Percentiles rank a stretch among this genome's conserved stretches.
These are phyloP conservation scores for Monoplex corrugatus DNA, from an alignment of 2,888 invertebrate species.

Conservation along the genomic window DNA sequence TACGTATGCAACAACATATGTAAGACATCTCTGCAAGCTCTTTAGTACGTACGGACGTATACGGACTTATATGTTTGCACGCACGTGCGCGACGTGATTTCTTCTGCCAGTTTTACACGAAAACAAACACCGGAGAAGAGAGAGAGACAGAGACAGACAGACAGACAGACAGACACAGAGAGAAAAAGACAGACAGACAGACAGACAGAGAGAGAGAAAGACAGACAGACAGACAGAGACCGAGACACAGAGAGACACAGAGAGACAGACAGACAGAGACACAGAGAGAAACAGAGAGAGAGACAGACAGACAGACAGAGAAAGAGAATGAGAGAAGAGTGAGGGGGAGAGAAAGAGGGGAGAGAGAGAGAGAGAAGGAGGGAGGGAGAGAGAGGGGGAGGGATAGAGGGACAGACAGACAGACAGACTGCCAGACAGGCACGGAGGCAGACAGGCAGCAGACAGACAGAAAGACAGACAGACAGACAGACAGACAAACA, in stretches of 20 bases:
- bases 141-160: background rate
- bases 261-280: background rate
- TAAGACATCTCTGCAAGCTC: too few species aligned
- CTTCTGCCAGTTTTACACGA: background rate
- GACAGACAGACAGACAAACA: too few species aligned
- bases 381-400: background rate
- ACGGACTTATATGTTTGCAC: background rate
- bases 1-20: too few species aligned
- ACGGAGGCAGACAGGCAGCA: background rate
- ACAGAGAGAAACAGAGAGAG: background rate
- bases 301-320: background rate
- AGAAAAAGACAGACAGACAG: background rate
- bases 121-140: background rate
- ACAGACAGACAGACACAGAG: background rate
- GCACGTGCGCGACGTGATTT: background rate
- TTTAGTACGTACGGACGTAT: too few species aligned
- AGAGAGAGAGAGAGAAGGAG: background rate
- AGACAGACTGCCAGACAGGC: background rate
- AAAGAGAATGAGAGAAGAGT: background rate
- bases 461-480: background rate
- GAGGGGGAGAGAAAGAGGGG: background rate
- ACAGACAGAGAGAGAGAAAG: too few species aligned
- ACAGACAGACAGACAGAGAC: background rate
- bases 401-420: background rate
- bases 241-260: background rate